phyloP scores from a whole-genome alignment of 53 echinoderm and acorn worm genomes.

The Holothuria scabra region DNA sequence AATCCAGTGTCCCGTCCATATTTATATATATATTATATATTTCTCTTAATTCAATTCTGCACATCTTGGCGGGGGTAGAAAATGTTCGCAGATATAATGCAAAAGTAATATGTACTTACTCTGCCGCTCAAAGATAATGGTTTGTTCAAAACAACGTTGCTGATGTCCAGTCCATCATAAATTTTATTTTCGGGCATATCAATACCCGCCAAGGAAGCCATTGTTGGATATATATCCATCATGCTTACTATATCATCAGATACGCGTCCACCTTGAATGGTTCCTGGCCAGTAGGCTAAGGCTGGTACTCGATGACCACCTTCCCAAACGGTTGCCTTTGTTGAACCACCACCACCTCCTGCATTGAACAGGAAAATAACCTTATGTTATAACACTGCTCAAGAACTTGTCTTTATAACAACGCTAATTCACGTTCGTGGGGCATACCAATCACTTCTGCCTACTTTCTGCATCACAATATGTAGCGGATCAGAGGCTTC shows the following conservation, averaged over 20 bases:
- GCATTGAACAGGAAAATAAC: not conserved
- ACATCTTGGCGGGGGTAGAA: too few relatives aligned
- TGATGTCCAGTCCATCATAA: slow-evolving; percentile 74
- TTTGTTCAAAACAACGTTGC: slow-evolving; percentile 47
- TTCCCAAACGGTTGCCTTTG: slow-evolving; percentile 72
- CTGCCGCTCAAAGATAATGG: slow-evolving; percentile 28
- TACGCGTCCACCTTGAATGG: slow-evolving; percentile 32
- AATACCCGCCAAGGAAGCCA: slow-evolving; percentile 65
- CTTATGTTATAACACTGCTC: too few relatives aligned
- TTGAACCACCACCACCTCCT: slow-evolving; percentile 77
- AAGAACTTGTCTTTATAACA: too few relatives aligned
- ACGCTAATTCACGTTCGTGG: too few relatives aligned
- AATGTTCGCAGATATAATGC: too few relatives aligned
- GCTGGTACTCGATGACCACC: slow-evolving; percentile 73
- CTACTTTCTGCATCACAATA: too few relatives aligned
- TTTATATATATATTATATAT: too few relatives aligned
- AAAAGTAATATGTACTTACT: not conserved
- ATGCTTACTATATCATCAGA: slow-evolving; percentile 53
- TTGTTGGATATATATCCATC: slow-evolving; percentile 74
- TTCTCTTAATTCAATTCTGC: too few relatives aligned
- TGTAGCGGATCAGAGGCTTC: too few relatives aligned
- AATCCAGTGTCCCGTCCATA: too few relatives aligned
- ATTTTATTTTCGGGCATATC: slow-evolving; percentile 55
- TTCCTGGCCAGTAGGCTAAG: slow-evolving; percentile 68
- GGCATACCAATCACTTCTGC: too few relatives aligned